Conservation (phyloP, 2,888 invertebrate genomes). For the Acanthococcus lagerstroemiae region DNA sequence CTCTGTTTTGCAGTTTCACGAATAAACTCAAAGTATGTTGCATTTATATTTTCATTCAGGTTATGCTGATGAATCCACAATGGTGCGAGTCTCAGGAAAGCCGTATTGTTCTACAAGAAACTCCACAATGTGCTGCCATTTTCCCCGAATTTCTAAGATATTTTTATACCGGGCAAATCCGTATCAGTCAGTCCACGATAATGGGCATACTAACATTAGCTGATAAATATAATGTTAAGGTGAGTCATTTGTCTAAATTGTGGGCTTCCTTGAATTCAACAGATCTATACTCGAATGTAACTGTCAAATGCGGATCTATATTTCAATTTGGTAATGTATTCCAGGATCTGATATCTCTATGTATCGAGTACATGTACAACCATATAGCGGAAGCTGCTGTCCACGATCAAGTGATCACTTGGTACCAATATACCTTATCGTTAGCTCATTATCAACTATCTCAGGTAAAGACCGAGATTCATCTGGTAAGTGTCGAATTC, state of each 20-base stretch:
- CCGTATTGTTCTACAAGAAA: constrained; percentile 73
- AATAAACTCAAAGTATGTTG: neutral
- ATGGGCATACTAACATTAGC: constrained; percentile 80
- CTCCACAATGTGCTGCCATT: constrained; percentile 68
- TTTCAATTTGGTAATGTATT: too few species aligned
- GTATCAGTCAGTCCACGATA: constrained; percentile 71
- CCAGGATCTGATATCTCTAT: constrained; percentile 72
- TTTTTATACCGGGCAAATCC: constrained; percentile 83
- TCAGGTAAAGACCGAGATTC: too few species aligned
- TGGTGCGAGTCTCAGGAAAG: constrained; percentile 86
- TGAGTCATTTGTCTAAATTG: too few species aligned
- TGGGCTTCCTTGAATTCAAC: too few species aligned
- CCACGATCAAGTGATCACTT: constrained; percentile 71
- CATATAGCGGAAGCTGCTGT: constrained; percentile 76
- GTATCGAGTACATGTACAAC: constrained; percentile 75
- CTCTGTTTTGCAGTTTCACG: constrained; percentile 34
- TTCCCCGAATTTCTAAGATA: constrained; percentile 83
- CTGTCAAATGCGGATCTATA: too few species aligned
- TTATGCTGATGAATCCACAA: constrained; percentile 89
- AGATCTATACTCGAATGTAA: too few species aligned
- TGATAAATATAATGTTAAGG: constrained; percentile 90
- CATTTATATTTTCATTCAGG: constrained; percentile 48
- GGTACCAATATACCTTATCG: constrained; percentile 81
- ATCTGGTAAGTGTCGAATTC: too few species aligned
- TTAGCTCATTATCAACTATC: constrained; percentile 64